phyloP scores from a whole-genome alignment of 2,113 vertebrate genomes.

The Octodon degus region DNA sequence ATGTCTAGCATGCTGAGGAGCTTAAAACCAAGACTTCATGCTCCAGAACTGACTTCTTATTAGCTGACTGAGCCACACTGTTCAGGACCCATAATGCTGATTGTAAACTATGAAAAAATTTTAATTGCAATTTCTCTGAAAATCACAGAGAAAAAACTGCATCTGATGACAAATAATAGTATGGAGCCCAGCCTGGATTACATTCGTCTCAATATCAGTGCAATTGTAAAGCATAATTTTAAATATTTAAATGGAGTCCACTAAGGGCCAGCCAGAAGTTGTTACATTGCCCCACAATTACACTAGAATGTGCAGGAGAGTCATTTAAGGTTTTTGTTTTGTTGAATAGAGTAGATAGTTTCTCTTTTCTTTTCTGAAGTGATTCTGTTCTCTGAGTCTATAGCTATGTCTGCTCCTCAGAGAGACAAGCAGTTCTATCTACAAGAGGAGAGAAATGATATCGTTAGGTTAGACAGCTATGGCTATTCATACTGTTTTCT shows the following conservation, averaged over 20 bases:
- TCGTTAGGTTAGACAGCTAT: neutral
- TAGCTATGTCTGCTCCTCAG: neutral
- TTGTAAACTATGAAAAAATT: neutral
- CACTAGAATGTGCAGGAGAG: neutral
- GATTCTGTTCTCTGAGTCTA: neutral
- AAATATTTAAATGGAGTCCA: neutral
- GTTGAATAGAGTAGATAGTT: neutral
- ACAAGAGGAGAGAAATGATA: neutral
- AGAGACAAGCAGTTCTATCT: neutral
- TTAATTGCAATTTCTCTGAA: conserved; percentile 23
- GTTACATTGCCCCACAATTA: rapidly evolving
- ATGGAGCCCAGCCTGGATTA: neutral
- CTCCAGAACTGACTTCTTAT: neutral
- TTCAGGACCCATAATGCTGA: neutral
- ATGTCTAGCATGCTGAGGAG: neutral
- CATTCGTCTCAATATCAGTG: conserved; percentile 22
- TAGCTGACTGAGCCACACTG: neutral
- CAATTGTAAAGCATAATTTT: neutral
- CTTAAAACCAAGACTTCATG: neutral
- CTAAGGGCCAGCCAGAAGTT: neutral
- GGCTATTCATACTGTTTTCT: neutral
- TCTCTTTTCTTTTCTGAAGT: neutral
- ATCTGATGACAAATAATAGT: neutral
- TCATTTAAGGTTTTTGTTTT: neutral
- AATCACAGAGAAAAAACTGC: neutral